Evolutionary conservation across 2,888 invertebrate species (phyloP), one percentile per base, ranked within the genome.

Genomic region (Heteromyza rotundicornis): DNA sequence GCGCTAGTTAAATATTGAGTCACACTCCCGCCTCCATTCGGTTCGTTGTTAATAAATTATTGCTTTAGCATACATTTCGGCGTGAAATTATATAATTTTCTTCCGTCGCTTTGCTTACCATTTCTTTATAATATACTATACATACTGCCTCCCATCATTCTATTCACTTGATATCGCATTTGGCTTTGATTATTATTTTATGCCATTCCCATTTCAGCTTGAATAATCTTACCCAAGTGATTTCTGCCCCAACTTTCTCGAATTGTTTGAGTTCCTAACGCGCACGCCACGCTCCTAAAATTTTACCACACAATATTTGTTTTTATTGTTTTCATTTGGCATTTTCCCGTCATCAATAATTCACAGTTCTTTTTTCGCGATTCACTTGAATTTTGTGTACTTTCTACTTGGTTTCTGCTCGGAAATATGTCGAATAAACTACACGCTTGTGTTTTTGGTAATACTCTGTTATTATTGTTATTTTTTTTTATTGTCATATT

Each of bases 141-240:
- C n/a, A n/a, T n/a, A n/a, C n/a, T n/a, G n/a, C n/a, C n/a, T n/a
- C n/a, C n/a, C n/a, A n/a, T n/a, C n/a, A n/a, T n/a, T n/a, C n/a
- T n/a, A n/a, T n/a, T n/a, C 40, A 40, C 3, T 40, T 52, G 35
- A 49, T 58, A 54, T 61, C 52, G 50, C 51, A 56, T 75, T 72
- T 70, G 71, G 67, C 70, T 75, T 69, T 74, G 71, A 74, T 76
- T 78, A 72, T 76, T 75, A 78, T 76, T 76, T 77, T 70, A 76
- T 78, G 74, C 71, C 57, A 59, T 56, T 49, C n/a, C n/a, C n/a
- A n/a, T n/a, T n/a, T n/a, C 55, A 47, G 52, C 63, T 60, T 59
- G 52, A 59, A 23, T 60, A 60, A 64, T 64, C 40, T 40, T 35
- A 58, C 63, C 60, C 60, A 24, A 57, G 58, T 49, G 60, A 40